Evolutionary conservation across 1,140 invertebrate genomes (phyloP).

Genomic region (Drosophila varians): DNA sequence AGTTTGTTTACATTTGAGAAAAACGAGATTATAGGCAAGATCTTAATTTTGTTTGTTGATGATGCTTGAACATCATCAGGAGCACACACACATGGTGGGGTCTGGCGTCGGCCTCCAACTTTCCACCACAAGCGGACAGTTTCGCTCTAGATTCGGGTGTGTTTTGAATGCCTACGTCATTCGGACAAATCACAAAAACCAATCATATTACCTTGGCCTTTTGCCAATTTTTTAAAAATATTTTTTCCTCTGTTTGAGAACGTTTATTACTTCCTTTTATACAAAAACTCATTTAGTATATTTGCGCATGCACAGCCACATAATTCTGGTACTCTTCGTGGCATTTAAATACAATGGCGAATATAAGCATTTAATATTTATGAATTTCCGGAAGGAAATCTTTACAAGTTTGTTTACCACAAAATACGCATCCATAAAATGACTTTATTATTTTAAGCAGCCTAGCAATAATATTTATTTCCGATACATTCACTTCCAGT

Average conservation of each 20-base stretch:
- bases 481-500: conserved; percentile 11
- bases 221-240: conserved; percentile 55
- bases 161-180: conserved; percentile 49
- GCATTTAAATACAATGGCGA: conserved; percentile 20
- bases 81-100: conserved; percentile 12
- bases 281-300: conserved; percentile 58
- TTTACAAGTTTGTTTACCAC: conserved; percentile 42
- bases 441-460: conserved; percentile 21
- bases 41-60: conserved; percentile 34
- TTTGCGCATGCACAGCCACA: conserved; percentile 43
- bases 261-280: conserved; percentile 63
- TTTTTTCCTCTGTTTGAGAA: conserved; percentile 54
- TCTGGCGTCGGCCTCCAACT: conserved; percentile 15
- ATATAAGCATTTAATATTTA: conserved; percentile 25
- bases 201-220: conserved; percentile 52
- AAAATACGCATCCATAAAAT: conserved; percentile 17
- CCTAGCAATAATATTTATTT: conserved; percentile 33
- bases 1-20: conserved; percentile 26
- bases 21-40: conserved; percentile 34
- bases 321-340: conserved; percentile 1
- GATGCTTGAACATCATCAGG: conserved; percentile 9
- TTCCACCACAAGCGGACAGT: conserved; percentile 28
- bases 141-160: conserved; percentile 31
- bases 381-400: conserved; percentile 42
- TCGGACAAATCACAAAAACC: conserved; percentile 58